A percentile compares a stretch with the other conserved stretches of the same genome.
These are phyloP conservation scores for Phataginus tetradactyla DNA, from an alignment of 2,797 vertebrate species.

Conservation along the genomic window DNA sequence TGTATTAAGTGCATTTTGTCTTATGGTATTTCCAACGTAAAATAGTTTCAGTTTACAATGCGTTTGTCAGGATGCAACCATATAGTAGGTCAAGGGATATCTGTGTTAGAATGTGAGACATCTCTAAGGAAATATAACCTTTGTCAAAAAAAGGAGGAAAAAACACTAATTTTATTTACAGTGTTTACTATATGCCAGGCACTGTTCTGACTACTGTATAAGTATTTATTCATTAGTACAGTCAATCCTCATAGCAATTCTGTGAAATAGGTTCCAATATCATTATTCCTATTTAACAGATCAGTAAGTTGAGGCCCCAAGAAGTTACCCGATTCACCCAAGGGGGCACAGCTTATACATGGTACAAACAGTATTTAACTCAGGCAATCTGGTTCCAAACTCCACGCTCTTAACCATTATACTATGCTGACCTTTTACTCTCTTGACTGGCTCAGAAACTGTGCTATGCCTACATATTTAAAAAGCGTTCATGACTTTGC, in stretches of 20 bases:
- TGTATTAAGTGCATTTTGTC: neutral
- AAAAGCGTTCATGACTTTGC: neutral
- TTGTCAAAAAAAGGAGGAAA: neutral
- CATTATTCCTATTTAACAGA: neutral
- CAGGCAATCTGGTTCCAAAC: neutral
- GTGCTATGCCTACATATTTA: neutral
- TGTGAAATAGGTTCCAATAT: neutral
- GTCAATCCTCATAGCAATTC: neutral
- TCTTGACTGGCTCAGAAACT: neutral
- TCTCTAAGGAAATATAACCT: neutral
- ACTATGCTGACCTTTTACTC: neutral
- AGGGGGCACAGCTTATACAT: neutral
- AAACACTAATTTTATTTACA: conserved; percentile 9
- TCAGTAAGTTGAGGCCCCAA: neutral
- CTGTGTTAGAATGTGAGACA: neutral
- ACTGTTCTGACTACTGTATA: neutral
- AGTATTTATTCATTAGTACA: neutral
- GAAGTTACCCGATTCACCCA: neutral
- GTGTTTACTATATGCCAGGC: neutral
- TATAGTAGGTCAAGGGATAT: neutral
- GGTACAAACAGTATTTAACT: neutral
- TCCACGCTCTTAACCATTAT: neutral
- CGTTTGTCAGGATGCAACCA: neutral
- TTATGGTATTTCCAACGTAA: neutral
- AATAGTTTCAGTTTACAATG: neutral